These are phyloP conservation scores for Elaphurus davidianus DNA, from an alignment of 2,113 vertebrate species.

Conservation along the genomic window DNA sequence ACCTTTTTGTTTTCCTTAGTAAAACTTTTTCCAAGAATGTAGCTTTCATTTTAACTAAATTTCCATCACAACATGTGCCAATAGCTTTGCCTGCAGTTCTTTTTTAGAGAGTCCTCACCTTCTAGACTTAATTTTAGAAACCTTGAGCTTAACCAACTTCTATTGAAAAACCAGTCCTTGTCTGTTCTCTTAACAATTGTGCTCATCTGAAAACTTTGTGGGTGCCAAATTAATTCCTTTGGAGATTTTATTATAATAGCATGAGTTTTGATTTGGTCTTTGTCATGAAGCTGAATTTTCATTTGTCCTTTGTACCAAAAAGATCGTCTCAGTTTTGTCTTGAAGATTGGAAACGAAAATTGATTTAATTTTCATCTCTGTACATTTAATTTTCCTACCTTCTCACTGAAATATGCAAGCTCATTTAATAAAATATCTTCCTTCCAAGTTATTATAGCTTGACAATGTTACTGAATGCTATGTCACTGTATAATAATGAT, in stretches of 20 bases:
- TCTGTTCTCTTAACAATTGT: not conserved
- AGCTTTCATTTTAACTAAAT: not conserved
- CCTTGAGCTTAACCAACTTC: not conserved
- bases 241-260: not conserved
- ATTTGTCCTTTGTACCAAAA: not conserved
- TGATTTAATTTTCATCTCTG: not conserved
- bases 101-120: not conserved
- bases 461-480: not conserved
- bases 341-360: not conserved
- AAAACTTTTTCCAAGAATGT: not conserved
- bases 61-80: not conserved
- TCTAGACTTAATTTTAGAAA: not conserved
- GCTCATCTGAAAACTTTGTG: not conserved
- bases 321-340: not conserved
- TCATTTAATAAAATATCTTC: not conserved
- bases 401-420: not conserved
- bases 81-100: not conserved
- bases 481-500: not conserved
- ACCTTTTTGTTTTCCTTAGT: not conserved
- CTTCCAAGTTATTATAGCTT: not conserved
- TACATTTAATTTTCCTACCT: not conserved
- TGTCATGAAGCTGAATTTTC: not conserved
- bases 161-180: not conserved
- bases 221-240: not conserved
- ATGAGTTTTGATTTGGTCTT: not conserved